Evolutionary conservation across 2,113 vertebrate genomes (phyloP).

Genomic region (Callopanchax toddi): DNA sequence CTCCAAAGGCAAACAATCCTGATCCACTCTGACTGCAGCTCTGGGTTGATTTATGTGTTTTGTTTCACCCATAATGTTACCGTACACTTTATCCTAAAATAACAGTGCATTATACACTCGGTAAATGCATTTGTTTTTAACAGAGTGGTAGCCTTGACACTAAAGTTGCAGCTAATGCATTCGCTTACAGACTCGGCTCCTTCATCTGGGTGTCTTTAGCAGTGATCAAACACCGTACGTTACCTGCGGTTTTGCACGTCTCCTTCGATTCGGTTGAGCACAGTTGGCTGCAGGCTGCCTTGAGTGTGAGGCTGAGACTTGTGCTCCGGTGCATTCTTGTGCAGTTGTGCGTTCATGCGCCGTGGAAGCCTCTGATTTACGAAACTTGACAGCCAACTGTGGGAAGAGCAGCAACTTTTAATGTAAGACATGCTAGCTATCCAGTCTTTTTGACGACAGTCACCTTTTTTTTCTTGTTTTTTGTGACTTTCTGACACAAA

Average conservation of each 20-base stretch:
- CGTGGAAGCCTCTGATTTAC: constrained; percentile 15
- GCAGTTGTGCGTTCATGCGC: constrained; percentile 33
- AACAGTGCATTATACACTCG: too few species aligned
- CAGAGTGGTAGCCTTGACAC: too few species aligned
- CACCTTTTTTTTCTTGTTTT: constrained; percentile 28
- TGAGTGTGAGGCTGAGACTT: constrained; percentile 26
- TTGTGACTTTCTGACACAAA: constrained; percentile 27
- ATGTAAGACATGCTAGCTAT: constrained; percentile 21
- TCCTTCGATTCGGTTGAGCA: constrained; percentile 20
- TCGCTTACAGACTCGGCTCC: not conserved
- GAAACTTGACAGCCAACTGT: constrained; percentile 46
- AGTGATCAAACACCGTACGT: constrained; percentile 15
- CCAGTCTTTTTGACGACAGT: constrained; percentile 12
- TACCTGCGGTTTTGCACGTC: constrained; percentile 31
- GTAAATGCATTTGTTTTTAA: too few species aligned
- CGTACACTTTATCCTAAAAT: too few species aligned
- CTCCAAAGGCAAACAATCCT: not conserved
- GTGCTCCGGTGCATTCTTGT: constrained; percentile 27
- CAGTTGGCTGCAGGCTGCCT: constrained; percentile 39
- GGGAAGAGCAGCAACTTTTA: constrained; percentile 25
- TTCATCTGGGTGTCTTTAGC: constrained; percentile 25
- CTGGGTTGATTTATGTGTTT: not conserved
- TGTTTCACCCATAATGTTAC: too few species aligned
- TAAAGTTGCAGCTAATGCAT: not conserved
- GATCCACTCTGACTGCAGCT: not conserved